Conservation (phyloP, 2,797 vertebrate species). For the Anniella stebbinsi region DNA sequence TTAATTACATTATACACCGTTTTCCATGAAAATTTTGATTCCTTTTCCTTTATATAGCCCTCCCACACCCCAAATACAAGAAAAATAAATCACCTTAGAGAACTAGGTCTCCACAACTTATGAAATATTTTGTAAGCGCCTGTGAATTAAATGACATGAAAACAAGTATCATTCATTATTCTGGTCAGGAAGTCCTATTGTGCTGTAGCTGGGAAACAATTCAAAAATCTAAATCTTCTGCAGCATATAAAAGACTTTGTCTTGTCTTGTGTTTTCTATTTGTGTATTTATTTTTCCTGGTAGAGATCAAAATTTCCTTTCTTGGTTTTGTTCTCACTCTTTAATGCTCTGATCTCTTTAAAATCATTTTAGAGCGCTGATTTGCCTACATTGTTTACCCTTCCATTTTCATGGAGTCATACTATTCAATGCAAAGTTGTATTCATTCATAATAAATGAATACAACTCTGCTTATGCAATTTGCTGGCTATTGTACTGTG, state of each 20-base stretch:
- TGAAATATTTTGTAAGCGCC: constrained; percentile 89
- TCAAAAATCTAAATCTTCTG: constrained; percentile 25
- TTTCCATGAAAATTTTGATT: not conserved
- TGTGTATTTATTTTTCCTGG: not conserved
- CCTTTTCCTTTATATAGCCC: not conserved
- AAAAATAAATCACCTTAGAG: constrained; percentile 84
- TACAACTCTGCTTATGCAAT: constrained; percentile 18
- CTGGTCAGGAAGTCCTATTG: not conserved
- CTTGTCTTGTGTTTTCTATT: not conserved
- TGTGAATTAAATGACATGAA: constrained; percentile 76
- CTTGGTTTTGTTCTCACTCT: not conserved
- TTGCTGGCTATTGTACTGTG: constrained; percentile 4
- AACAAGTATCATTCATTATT: constrained; percentile 14
- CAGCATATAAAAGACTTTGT: constrained; percentile 9
- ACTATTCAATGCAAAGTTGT: constrained; percentile 10
- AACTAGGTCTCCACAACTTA: constrained; percentile 81
- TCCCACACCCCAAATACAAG: not conserved
- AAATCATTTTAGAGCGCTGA: constrained; percentile 9
- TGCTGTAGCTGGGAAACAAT: constrained; percentile 20
- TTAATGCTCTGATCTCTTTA: not conserved
- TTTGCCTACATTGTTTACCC: constrained; percentile 17
- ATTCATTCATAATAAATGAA: no score
- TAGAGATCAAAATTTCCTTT: constrained; percentile 1
- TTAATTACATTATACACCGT: not conserved
- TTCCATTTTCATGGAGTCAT: constrained; percentile 2